Evolutionary conservation across 2,888 invertebrate genomes (phyloP).

Genomic region (Drosophila neutralis): DNA sequence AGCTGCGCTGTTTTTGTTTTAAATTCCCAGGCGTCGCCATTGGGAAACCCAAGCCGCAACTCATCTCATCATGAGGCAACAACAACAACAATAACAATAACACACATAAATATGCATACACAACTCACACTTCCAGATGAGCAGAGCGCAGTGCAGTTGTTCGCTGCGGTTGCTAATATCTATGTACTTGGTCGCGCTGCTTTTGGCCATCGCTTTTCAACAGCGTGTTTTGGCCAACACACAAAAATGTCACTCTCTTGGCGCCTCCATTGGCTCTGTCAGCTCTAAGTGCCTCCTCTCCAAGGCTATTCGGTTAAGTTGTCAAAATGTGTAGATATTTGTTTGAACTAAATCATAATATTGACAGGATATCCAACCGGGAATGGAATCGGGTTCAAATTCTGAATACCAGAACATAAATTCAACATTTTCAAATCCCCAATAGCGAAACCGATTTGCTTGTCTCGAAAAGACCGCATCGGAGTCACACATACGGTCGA

Average conservation of each 20-base stretch:
- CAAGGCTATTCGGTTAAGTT: too few species aligned
- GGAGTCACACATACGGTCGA: not conserved
- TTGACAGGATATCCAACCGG: too few species aligned
- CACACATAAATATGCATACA: conserved; percentile 2
- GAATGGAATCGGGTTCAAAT: too few species aligned
- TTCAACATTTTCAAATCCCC: not conserved
- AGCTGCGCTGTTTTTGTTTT: conserved; percentile 41
- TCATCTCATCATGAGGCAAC: conserved; percentile 37
- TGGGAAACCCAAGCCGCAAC: conserved; percentile 35
- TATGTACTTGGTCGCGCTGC: not conserved
- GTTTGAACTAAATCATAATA: too few species aligned
- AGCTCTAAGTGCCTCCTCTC: too few species aligned
- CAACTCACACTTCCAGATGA: conserved; percentile 40
- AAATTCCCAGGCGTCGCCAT: conserved; percentile 39
- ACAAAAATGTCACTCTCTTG: conserved; percentile 12
- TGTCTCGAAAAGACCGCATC: not conserved
- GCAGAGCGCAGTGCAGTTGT: conserved; percentile 30
- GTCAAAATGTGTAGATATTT: too few species aligned
- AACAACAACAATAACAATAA: conserved; percentile 5
- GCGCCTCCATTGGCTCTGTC: not conserved
- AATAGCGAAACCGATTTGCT: not conserved
- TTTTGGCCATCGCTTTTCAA: conserved; percentile 5
- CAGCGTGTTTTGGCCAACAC: not conserved
- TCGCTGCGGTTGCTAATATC: conserved; percentile 17
- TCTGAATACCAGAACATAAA: not conserved